A percentile compares a stretch with the other conserved stretches of the same genome.
Evolutionary conservation across 2,888 invertebrate species (phyloP).

Genomic region (Timandra comae): DNA sequence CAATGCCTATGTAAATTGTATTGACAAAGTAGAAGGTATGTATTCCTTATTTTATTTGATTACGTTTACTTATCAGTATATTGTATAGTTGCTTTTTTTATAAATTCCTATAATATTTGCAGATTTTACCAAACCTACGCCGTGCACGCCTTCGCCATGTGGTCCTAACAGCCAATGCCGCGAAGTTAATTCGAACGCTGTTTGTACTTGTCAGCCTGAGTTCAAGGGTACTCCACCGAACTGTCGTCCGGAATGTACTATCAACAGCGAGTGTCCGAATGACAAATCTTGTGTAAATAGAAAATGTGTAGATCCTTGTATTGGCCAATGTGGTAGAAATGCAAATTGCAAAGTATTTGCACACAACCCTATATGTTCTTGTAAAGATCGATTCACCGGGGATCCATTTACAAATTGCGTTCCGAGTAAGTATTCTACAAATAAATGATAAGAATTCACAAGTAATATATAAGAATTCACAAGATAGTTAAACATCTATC

Average conservation of each 20-base stretch:
- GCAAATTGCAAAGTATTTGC: slow-evolving; percentile 88
- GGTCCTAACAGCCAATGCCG: slow-evolving; percentile 86
- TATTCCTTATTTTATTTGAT: neutral
- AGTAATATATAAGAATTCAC: neutral
- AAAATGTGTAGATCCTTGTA: slow-evolving; percentile 88
- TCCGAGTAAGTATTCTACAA: slow-evolving; percentile 54
- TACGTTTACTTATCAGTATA: too few relatives aligned
- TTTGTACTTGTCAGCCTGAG: slow-evolving; percentile 83
- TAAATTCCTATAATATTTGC: slow-evolving; percentile 26
- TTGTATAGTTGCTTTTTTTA: too few relatives aligned
- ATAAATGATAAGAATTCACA: neutral
- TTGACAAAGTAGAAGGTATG: slow-evolving; percentile 57
- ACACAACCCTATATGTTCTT: slow-evolving; percentile 89
- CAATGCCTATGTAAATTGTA: slow-evolving; percentile 82
- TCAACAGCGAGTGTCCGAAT: slow-evolving; percentile 86
- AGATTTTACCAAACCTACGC: slow-evolving; percentile 63
- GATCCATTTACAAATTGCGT: slow-evolving; percentile 82
- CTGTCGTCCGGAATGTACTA: slow-evolving; percentile 88
- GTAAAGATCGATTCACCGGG: slow-evolving; percentile 83
- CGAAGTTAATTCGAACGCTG: slow-evolving; percentile 80
- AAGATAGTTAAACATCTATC: slow-evolving; percentile 3
- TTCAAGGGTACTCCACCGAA: slow-evolving; percentile 87
- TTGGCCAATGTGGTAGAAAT: slow-evolving; percentile 86
- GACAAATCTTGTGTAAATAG: slow-evolving; percentile 85
- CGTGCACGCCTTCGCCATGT: slow-evolving; percentile 85